A percentile compares a stretch with the other conserved stretches of the same genome.
These are phyloP conservation scores for Misgurnus mizolepis DNA, from an alignment of 2,113 vertebrate species.

Conservation along the genomic window DNA sequence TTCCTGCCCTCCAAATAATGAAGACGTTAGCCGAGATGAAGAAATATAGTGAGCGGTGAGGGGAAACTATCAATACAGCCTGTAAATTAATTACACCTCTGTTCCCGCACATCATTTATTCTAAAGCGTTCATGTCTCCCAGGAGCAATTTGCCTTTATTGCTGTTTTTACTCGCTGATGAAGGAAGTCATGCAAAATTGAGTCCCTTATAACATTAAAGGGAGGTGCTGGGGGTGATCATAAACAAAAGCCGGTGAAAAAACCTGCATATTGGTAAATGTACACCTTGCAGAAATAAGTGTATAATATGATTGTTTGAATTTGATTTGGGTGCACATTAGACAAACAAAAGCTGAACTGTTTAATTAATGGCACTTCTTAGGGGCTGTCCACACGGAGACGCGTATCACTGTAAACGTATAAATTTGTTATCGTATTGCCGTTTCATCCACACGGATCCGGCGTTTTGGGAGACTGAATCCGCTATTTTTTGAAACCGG, in stretches of 20 bases:
- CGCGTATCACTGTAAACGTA: too few species aligned
- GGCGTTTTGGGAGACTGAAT: too few species aligned
- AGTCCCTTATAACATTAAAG: conserved; percentile 94
- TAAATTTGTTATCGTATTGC: too few species aligned
- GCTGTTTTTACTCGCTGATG: conserved; percentile 92
- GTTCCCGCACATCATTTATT: conserved; percentile 99
- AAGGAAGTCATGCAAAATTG: conserved; percentile 93
- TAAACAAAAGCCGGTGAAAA: conserved; percentile 44
- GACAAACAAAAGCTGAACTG: not conserved
- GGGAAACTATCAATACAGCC: conserved; percentile 99
- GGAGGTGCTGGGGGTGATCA: conserved; percentile 52
- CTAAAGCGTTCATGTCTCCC: conserved; percentile 91
- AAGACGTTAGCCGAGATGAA: conserved; percentile 98
- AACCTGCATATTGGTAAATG: conserved; percentile 35
- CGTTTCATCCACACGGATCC: too few species aligned
- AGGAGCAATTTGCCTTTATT: conserved; percentile 99
- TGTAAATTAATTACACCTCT: conserved; percentile 99
- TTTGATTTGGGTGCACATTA: not conserved
- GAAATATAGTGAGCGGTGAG: conserved; percentile 95
- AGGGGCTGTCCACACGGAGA: too few species aligned
- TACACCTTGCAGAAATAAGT: conserved; percentile 58
- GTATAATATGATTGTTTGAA: conserved; percentile 35
- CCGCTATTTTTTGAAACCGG: too few species aligned
- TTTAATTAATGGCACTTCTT: too few species aligned
- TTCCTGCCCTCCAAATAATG: conserved; percentile 75